Evolutionary conservation across 2,113 vertebrate species (phyloP).

Genomic region (Ailurus styani): DNA sequence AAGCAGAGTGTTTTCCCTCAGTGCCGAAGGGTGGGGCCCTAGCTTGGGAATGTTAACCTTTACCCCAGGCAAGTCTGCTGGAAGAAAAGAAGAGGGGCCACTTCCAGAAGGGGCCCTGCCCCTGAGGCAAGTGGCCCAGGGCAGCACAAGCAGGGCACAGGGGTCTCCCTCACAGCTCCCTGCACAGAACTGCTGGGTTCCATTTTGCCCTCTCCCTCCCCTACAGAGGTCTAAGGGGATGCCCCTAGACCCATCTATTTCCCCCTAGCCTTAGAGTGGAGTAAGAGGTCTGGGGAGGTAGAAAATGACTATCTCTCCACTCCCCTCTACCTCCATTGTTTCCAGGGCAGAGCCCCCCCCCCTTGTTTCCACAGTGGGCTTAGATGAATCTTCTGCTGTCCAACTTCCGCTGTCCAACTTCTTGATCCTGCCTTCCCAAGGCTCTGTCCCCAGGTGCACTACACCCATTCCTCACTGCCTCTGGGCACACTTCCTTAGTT

Average conservation of each 20-base stretch:
- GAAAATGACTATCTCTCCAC: neutral
- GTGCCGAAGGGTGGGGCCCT: conserved; percentile 32
- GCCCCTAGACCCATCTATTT: neutral
- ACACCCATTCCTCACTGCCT: neutral
- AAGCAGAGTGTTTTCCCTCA: conserved; percentile 71
- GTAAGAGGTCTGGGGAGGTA: neutral
- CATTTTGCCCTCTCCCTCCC: neutral
- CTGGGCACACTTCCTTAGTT: neutral
- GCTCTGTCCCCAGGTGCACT: neutral
- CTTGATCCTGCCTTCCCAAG: neutral
- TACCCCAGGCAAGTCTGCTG: neutral
- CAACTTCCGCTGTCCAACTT: neutral
- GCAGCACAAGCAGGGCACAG: neutral
- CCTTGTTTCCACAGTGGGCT: neutral
- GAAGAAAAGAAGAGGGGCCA: neutral
- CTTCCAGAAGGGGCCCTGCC: neutral
- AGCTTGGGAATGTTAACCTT: conserved; percentile 70
- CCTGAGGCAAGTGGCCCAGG: neutral
- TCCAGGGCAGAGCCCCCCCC: neutral
- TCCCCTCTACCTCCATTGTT: neutral
- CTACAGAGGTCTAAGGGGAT: neutral
- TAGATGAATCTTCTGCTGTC: neutral
- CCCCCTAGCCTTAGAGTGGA: neutral
- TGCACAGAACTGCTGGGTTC: neutral
- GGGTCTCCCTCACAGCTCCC: neutral